Evolutionary conservation across 2,797 vertebrate species (phyloP), one percentile per base, ranked within the genome.

Genomic region (Malurus splendens): DNA sequence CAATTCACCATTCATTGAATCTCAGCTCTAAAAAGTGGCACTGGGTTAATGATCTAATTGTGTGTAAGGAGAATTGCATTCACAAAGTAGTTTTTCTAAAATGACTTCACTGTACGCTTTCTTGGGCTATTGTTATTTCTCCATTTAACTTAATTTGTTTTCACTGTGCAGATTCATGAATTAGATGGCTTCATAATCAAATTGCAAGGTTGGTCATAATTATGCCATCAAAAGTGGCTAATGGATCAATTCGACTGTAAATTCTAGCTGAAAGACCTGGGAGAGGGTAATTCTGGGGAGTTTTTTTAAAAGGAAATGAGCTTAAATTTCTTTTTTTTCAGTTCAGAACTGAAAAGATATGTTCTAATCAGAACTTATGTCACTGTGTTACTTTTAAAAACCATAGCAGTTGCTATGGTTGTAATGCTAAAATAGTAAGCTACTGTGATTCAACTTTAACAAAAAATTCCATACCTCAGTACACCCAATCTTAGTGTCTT

Each of bases 141-240:
- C 44, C 7, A 45, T 92, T 88, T 76, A 90, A 90, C 50, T 73
- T 86, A 91, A 82, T 90, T 93, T 88, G 41, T 91, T 88, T 67
- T 83, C 1, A 8, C 14, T 84, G 33, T 88, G 67, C 55, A 80
- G 74, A 71, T 65, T 86, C 78, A 90, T 90, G 90, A 87, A 91
- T 90, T 91, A 87, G 62, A 83, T 86, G 54, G n/a, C 68, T 74
- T 88, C 50, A 56, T 86, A 91, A 93, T 82, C 68, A 77, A 85
- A 85, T 82, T 89, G 39, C 54, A 85, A 84, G 38, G 30, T 76
- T 84, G 60, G 23, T 57, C 36, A 28, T 84, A 86, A 92, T 93
- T 86, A 84, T 16, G 71, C 64, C 67, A 56, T 81, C 42, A 82
- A 30, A 88, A 88, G 61, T 86, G 42, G 50, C 56, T 87, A 88